Conservation (phyloP, 2,113 vertebrate genomes). For the Colaptes auratus region DNA sequence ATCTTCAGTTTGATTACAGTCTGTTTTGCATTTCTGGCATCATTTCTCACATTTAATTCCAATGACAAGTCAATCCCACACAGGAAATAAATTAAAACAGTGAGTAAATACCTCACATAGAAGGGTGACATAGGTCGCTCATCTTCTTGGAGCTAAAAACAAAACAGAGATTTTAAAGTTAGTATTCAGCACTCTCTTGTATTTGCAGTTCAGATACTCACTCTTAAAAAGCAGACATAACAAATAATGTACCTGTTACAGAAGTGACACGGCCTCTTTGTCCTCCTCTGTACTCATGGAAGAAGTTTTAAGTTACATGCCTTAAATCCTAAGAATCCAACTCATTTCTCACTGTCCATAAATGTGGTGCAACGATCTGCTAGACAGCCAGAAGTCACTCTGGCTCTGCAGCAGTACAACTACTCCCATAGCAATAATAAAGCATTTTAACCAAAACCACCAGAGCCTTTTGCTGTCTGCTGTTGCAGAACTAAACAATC, state of each 20-base stretch:
- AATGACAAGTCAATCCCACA: background rate
- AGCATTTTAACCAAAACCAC: background rate
- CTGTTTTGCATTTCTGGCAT: background rate
- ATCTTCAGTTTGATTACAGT: background rate
- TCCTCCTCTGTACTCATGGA: background rate
- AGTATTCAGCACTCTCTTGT: slow-evolving; percentile 27
- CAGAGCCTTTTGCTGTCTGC: background rate
- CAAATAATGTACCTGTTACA: background rate
- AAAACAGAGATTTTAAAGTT: slow-evolving; percentile 54
- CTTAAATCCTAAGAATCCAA: slow-evolving; percentile 10
- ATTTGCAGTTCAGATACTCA: background rate
- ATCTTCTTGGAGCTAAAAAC: slow-evolving; percentile 86
- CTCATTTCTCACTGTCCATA: background rate
- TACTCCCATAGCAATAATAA: slow-evolving; percentile 40
- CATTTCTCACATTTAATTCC: background rate
- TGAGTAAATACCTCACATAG: slow-evolving; percentile 87
- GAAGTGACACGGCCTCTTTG: background rate
- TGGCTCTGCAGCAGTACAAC: background rate
- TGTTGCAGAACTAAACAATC: slow-evolving; percentile 4
- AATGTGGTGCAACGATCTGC: background rate
- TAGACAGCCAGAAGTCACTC: background rate
- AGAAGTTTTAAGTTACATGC: background rate
- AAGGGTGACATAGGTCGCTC: slow-evolving; percentile 91
- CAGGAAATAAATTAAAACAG: background rate
- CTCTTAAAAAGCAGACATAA: background rate